Evolutionary conservation across 2,113 vertebrate genomes (phyloP), one percentile per base, ranked within the genome.

Genomic region (Corydoras sp.): DNA sequence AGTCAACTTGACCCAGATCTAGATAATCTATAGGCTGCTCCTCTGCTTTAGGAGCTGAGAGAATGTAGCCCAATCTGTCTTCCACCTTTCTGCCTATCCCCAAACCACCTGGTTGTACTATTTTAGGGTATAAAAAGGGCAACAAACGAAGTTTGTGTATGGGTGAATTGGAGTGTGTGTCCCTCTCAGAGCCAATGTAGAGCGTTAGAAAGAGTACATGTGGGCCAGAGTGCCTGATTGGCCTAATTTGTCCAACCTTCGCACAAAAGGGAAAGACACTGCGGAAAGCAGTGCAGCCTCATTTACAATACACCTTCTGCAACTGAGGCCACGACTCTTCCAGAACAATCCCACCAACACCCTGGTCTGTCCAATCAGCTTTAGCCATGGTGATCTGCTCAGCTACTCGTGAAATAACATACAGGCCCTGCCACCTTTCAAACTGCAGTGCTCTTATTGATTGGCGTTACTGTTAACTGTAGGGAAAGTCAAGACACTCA

Each of bases 181-280:
- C 58, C 18, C 59, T 15, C 50, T 62, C 15, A 73, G 54, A 77
- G 64, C 51, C 43, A 65, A 43, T 54, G 65, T 69, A 43, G 58
- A 75, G 62, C 69, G 73, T 71, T 54, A 71, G 69, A 73, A 73
- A 73, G 76, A 71, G 24, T 71, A 29, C 68, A 78, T 78, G 71
- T 82, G 76, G 72, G 78, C 72, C 74, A 68, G 32, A 72, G 55
- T 54, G 72, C 74, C 64, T 79, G 77, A 74, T 71, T 84, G 83
- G 65, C 83, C 83, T 84, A 74, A 81, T 84, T 84, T 78, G 62
- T 68, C 51, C 49, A 73, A 76, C 77, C 81, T 82, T 82, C 73
- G 74, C 61, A 15, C 12, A 11, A 59, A 68, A 68, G 51, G 48
- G 62, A 64, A 50, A 62, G 69, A 79, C 79, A 82, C 79, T 82